These are phyloP conservation scores for Xiphydria camelus DNA, from an alignment of 2,888 invertebrate species.

Conservation along the genomic window DNA sequence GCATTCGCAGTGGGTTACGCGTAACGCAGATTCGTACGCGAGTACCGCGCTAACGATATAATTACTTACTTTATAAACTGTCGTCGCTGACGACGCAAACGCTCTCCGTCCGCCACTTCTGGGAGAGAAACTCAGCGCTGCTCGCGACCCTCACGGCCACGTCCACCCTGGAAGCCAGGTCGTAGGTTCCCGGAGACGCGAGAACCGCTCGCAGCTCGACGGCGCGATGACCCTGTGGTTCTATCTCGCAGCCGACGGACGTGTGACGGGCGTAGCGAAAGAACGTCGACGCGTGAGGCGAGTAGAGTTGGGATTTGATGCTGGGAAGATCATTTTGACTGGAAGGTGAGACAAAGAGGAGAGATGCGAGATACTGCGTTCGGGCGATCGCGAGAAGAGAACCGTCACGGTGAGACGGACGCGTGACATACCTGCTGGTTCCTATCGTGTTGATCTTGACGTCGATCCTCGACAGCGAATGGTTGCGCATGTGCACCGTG, in stretches of 20 bases:
- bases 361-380: too few relatives aligned
- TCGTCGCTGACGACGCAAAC: conserved; percentile 47
- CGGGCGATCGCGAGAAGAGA: too few relatives aligned
- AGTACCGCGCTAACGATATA: too few relatives aligned
- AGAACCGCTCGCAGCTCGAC: conserved; percentile 66
- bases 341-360: conserved; percentile 29
- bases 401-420: too few relatives aligned
- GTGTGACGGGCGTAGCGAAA: conserved; percentile 58
- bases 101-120: conserved; percentile 53
- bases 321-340: conserved; percentile 50
- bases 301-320: conserved; percentile 53
- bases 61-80: conserved; percentile 18
- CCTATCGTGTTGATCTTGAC: conserved; percentile 67
- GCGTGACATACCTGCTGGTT: conserved; percentile 66
- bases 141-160: conserved; percentile 51
- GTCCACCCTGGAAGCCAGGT: conserved; percentile 67
- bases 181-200: conserved; percentile 69
- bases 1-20: too few relatives aligned
- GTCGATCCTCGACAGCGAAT: conserved; percentile 63
- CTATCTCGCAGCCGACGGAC: conserved; percentile 57
- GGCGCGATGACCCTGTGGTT: conserved; percentile 61
- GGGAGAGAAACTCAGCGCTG: conserved; percentile 42
- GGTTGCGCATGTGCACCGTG: conserved; percentile 69
- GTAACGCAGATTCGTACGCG: too few relatives aligned
- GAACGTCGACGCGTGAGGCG: conserved; percentile 53